A percentile compares a stretch with the other conserved stretches of the same genome.
Evolutionary conservation across 2,113 vertebrate species (phyloP).

Genomic region (Rana temporaria): DNA sequence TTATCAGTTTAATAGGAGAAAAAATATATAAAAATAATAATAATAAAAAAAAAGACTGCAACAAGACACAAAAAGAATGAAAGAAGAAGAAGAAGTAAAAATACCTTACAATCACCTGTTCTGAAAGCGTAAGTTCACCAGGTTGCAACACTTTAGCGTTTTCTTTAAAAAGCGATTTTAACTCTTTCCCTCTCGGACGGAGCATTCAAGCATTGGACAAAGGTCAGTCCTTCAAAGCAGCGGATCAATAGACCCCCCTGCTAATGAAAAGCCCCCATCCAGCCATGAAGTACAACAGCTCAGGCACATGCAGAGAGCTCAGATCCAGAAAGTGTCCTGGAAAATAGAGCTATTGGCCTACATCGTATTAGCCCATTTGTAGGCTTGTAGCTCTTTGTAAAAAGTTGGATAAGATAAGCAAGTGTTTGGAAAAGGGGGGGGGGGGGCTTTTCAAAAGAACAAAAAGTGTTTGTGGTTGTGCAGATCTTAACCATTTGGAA

Average conservation of each 20-base stretch:
- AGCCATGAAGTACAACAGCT: conserved; percentile 74
- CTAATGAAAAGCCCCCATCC: conserved; percentile 83
- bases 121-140: background rate
- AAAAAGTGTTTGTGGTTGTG: background rate
- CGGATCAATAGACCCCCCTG: conserved; percentile 67
- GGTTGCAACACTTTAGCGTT: conserved; percentile 15
- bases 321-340: conserved; percentile 80
- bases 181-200: conserved; percentile 69
- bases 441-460: background rate
- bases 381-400: conserved; percentile 81
- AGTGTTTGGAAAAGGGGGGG: conserved; percentile 72
- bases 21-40: background rate
- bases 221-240: conserved; percentile 53
- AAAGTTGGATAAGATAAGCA: conserved; percentile 86
- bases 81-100: background rate
- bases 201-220: conserved; percentile 65
- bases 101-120: background rate
- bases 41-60: background rate
- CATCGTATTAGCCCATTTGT: conserved; percentile 74
- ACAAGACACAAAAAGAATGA: background rate
- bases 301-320: conserved; percentile 67
- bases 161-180: conserved; percentile 48
- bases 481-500: background rate
- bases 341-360: conserved; percentile 82
- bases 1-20: background rate